Conservation (phyloP, 2,888 invertebrate genomes). For the Orchestes rusci region DNA sequence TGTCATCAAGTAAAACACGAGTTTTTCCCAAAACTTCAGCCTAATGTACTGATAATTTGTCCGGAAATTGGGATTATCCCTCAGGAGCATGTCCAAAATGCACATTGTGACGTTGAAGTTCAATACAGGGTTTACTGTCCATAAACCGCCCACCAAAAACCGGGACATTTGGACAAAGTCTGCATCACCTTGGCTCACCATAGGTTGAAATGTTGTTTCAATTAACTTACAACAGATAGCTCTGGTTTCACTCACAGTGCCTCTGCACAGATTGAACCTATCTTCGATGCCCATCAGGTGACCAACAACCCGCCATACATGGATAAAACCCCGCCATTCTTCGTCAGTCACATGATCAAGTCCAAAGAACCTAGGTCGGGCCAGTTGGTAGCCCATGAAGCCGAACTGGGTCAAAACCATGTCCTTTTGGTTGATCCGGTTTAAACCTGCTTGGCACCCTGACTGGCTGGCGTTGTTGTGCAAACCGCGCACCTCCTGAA, state of each 20-base stretch:
- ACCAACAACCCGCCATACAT: conserved; percentile 80
- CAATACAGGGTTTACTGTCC: conserved; percentile 14
- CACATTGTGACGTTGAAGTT: conserved; percentile 14
- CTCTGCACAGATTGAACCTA: conserved; percentile 66
- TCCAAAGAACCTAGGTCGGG: conserved; percentile 50
- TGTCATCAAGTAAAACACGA: conserved; percentile 5
- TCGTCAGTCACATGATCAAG: conserved; percentile 52
- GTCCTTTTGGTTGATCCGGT: conserved; percentile 70
- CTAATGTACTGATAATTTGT: conserved; percentile 5
- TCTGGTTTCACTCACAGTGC: conserved; percentile 55
- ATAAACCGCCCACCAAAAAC: conserved; percentile 58
- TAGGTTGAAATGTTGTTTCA: conserved; percentile 56
- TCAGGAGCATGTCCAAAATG: conserved; percentile 5
- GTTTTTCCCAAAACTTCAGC: conserved; percentile 12
- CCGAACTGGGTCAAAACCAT: conserved; percentile 83
- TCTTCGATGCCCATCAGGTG: conserved; percentile 77
- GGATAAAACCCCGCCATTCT: conserved; percentile 68
- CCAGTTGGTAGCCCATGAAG: conserved; percentile 68
- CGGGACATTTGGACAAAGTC: conserved; percentile 60
- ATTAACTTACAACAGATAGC: conserved; percentile 53
- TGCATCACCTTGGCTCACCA: conserved; percentile 51
- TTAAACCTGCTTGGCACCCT: conserved; percentile 45
- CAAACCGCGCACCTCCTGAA: conserved; percentile 57
- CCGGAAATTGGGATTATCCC: conserved; percentile 8
- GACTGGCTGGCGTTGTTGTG: conserved; percentile 58